Evolutionary conservation across 2,888 invertebrate genomes (phyloP).

Genomic region (Xylocampa areola): DNA sequence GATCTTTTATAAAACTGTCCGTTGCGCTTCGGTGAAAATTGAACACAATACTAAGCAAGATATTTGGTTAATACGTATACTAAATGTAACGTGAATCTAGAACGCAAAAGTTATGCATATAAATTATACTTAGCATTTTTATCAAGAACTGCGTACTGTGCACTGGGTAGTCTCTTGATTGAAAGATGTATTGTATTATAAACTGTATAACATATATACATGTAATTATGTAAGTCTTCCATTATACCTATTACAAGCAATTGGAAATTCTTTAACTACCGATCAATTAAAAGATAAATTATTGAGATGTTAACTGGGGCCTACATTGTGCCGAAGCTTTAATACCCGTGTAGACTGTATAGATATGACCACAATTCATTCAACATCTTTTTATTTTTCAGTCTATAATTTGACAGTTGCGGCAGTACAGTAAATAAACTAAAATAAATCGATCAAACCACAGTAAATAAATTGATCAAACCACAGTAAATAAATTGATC

Average conservation of each 20-base stretch:
- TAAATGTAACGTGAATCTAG: no score
- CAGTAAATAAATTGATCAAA: slow-evolving; percentile 10
- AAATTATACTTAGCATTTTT: no score
- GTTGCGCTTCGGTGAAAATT: no score
- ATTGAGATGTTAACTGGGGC: neutral
- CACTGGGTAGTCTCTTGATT: no score
- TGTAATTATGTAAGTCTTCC: neutral
- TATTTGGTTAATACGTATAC: no score
- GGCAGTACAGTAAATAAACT: neutral
- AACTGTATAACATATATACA: neutral
- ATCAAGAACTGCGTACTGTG: no score
- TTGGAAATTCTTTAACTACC: neutral
- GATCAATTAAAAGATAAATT: neutral
- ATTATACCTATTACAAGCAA: neutral
- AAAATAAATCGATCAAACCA: neutral
- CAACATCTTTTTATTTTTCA: neutral
- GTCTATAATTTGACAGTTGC: neutral
- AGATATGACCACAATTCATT: neutral
- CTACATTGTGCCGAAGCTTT: neutral
- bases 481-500: slow-evolving; percentile 9
- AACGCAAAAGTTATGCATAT: no score
- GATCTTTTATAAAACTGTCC: no score
- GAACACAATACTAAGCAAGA: no score
- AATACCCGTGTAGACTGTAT: no score
- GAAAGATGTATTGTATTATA: no score